Conservation (phyloP, 2,113 vertebrate genomes). For the Campylorhamphus procurvoides region DNA sequence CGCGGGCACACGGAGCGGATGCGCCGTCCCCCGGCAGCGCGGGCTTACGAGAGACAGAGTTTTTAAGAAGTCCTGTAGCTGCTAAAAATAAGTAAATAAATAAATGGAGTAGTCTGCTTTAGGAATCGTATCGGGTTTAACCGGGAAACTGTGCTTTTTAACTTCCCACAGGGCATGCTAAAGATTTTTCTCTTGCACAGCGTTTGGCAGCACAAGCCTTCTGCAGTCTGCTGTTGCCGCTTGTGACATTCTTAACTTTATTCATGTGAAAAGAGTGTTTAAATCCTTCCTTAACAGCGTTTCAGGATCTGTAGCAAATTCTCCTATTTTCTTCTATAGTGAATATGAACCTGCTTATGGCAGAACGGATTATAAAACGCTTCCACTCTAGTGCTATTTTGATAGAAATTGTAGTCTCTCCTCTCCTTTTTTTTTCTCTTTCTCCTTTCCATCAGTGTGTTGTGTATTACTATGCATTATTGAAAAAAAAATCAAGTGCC, state of each 20-base stretch:
- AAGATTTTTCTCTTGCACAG: neutral
- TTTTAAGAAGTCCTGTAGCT: neutral
- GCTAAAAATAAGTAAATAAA: neutral
- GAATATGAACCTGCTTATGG: neutral
- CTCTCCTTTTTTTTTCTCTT: neutral
- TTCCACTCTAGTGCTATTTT: neutral
- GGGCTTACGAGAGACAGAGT: fast-evolving
- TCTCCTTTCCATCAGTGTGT: neutral
- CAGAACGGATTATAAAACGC: fast-evolving
- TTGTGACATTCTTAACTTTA: neutral
- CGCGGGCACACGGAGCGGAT: neutral
- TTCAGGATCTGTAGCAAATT: neutral
- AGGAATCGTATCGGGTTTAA: neutral
- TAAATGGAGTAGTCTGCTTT: neutral
- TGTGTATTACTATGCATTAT: neutral
- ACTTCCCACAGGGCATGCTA: neutral
- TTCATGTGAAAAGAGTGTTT: neutral
- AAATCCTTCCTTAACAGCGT: neutral
- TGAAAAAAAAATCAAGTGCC: neutral
- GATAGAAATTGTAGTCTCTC: neutral
- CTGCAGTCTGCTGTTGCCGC: neutral
- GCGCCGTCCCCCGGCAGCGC: neutral
- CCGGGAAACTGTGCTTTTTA: neutral
- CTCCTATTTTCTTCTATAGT: neutral
- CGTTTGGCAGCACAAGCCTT: neutral